Percentiles rank a stretch among this genome's conserved stretches.
phyloP scores from a whole-genome alignment of 1,140 invertebrate genomes.

The Pachypeltis micranthus region DNA sequence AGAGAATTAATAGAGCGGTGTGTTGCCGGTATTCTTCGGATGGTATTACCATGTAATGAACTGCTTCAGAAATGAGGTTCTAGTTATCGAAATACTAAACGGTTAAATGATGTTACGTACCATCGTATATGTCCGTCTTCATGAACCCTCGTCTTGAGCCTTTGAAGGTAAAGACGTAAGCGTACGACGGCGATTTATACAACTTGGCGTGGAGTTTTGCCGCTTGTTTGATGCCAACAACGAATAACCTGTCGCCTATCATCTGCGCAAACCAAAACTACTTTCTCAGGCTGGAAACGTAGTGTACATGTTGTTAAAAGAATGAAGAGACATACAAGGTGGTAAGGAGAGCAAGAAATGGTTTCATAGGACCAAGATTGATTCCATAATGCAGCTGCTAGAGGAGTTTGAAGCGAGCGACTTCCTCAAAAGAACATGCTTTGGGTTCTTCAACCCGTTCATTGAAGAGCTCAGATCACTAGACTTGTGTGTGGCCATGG shows the following conservation, averaged over 20 bases:
- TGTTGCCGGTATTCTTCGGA: neutral
- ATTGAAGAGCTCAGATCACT: no score
- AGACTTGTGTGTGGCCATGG: no score
- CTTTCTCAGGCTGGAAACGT: neutral
- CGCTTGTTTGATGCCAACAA: slow-evolving; percentile 23
- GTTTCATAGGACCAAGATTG: no score
- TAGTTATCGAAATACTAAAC: no score
- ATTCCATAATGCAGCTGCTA: no score
- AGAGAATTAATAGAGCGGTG: no score
- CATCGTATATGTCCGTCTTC: neutral
- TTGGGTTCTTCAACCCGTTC: no score
- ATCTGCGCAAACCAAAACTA: slow-evolving; percentile 24
- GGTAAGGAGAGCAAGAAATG: no score
- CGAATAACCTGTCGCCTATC: slow-evolving; percentile 26
- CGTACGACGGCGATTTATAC: neutral
- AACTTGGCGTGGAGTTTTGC: slow-evolving; percentile 21
- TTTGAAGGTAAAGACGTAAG: neutral
- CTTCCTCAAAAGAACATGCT: no score
- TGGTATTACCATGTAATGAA: neutral
- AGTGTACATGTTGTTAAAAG: slow-evolving; percentile 16
- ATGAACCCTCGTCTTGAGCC: neutral
- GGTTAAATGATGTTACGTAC: no score
- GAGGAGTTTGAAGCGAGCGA: no score
- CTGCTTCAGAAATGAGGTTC: neutral
- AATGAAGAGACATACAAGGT: no score